Evolutionary conservation across 2,888 invertebrate species (phyloP).

Genomic region (Cataglyphis albicans): DNA sequence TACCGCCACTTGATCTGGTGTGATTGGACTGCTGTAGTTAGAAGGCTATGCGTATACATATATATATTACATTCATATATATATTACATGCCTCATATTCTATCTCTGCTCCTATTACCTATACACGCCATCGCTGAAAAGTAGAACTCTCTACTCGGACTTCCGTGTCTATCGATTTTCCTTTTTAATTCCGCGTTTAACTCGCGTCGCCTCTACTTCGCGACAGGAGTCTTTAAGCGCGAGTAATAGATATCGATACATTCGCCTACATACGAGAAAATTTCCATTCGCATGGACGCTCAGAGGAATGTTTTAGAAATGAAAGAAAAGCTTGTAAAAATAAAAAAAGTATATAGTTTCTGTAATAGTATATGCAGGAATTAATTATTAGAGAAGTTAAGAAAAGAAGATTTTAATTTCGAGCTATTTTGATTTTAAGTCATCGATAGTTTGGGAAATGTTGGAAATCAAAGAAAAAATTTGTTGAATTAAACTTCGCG

Average conservation of each 20-base stretch:
- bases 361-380: constrained; percentile 9
- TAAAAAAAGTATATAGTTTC: background rate
- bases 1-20: constrained; percentile 88
- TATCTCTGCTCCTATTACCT: constrained; percentile 43
- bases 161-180: constrained; percentile 42
- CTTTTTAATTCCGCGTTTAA: constrained; percentile 33
- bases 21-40: constrained; percentile 86
- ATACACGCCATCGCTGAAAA: constrained; percentile 64
- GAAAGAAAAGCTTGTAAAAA: background rate
- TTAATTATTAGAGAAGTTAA: background rate
- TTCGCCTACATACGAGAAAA: constrained; percentile 22
- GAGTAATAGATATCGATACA: constrained; percentile 51
- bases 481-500: background rate
- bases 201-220: constrained; percentile 7
- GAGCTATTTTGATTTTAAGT: constrained; percentile 3
- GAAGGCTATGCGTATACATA: constrained; percentile 84
- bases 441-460: background rate
- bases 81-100: constrained; percentile 45
- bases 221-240: constrained; percentile 42
- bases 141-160: constrained; percentile 65
- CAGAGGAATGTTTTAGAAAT: constrained; percentile 40
- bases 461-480: background rate
- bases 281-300: constrained; percentile 39
- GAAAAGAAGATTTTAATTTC: background rate
- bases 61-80: constrained; percentile 56